A percentile compares a stretch with the other conserved stretches of the same genome.
Conservation (phyloP, 2,113 vertebrate species). For the Nerophis ophidion region DNA sequence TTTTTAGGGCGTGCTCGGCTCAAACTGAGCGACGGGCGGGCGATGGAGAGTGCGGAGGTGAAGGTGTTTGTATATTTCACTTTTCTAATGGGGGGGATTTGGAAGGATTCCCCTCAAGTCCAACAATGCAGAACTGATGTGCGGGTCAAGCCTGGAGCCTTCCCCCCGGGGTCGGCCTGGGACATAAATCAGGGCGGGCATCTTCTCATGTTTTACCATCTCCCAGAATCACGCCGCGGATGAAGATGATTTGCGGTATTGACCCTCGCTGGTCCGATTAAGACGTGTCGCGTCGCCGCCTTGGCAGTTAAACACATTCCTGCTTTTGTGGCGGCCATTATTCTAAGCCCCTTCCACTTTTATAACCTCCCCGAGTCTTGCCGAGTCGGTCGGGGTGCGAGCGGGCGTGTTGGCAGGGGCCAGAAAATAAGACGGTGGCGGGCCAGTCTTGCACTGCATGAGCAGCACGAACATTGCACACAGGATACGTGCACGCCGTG, state of each 20-base stretch:
- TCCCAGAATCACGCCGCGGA: constrained; percentile 29
- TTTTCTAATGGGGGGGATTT: constrained; percentile 71
- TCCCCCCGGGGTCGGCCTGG: constrained; percentile 32
- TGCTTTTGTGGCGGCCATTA: constrained; percentile 74
- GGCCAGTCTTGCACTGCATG: constrained; percentile 48
- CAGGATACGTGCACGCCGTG: background rate
- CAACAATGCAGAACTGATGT: constrained; percentile 60
- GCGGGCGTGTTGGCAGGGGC: constrained; percentile 68
- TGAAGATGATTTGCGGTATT: constrained; percentile 56
- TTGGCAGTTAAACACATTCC: constrained; percentile 71
- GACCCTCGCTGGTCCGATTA: constrained; percentile 44
- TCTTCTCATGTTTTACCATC: constrained; percentile 38
- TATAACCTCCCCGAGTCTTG: constrained; percentile 67
- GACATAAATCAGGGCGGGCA: constrained; percentile 51
- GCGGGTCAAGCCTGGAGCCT: constrained; percentile 52
- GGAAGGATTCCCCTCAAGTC: constrained; percentile 47
- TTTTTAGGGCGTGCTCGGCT: constrained; percentile 57
- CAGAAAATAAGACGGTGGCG: constrained; percentile 51
- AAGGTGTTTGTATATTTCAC: constrained; percentile 63
- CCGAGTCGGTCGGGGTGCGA: constrained; percentile 52
- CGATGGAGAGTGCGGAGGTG: constrained; percentile 28
- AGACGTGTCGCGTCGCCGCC: constrained; percentile 51
- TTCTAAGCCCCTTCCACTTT: constrained; percentile 75
- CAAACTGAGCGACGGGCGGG: background rate
- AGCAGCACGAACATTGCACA: constrained; percentile 28